phyloP scores from a whole-genome alignment of 2,113 vertebrate species.

The Nerophis ophidion region DNA sequence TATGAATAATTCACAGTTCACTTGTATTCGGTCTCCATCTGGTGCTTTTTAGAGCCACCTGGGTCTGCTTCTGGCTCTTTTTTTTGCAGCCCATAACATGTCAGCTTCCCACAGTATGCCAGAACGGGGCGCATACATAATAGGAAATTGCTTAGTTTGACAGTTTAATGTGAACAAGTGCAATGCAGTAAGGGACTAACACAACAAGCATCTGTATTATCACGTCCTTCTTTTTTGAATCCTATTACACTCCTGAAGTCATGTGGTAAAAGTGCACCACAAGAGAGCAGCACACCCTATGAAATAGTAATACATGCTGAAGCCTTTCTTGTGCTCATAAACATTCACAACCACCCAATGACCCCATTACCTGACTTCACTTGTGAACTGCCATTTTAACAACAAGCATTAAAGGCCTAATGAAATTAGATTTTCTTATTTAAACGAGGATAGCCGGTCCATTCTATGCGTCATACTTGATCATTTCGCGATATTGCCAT shows the following conservation, averaged over 20 bases:
- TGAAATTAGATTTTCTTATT: too few species aligned
- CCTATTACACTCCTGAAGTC: not conserved
- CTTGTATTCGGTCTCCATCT: conserved; percentile 26
- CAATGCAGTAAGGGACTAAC: not conserved
- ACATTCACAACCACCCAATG: not conserved
- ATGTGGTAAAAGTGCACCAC: not conserved
- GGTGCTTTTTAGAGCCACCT: conserved; percentile 18
- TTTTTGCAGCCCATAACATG: conserved; percentile 11
- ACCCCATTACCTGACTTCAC: not conserved
- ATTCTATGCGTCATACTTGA: too few species aligned
- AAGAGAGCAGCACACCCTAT: conserved; percentile 27
- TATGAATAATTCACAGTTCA: not conserved
- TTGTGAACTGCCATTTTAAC: conserved; percentile 8
- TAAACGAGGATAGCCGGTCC: too few species aligned
- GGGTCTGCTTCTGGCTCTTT: conserved; percentile 13
- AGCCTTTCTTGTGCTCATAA: not conserved
- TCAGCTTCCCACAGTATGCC: conserved; percentile 4
- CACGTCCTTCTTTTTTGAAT: not conserved
- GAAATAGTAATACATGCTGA: not conserved
- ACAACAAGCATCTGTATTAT: not conserved
- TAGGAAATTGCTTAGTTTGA: not conserved
- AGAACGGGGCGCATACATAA: accelerated
- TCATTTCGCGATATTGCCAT: too few species aligned
- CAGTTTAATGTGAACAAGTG: not conserved
- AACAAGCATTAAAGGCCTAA: not conserved